A percentile compares a stretch with the other conserved stretches of the same genome.
Evolutionary conservation across 1,140 invertebrate genomes (phyloP).

Genomic region (Hyposmocoma kahamanoa): DNA sequence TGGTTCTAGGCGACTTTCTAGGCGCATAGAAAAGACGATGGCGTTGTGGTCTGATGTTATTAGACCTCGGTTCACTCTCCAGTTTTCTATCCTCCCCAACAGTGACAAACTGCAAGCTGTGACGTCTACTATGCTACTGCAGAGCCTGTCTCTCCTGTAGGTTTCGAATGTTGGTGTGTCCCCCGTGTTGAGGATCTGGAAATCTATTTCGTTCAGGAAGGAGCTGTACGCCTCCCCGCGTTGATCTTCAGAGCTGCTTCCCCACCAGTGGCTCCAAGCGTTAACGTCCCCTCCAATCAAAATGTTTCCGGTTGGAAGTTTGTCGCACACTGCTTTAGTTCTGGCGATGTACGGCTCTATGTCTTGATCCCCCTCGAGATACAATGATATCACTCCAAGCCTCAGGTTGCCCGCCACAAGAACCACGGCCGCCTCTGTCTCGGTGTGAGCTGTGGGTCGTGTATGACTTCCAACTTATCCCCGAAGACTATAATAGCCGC

Average conservation of each 20-base stretch:
- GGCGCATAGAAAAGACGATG: slow-evolving; percentile 3
- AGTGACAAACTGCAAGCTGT: slow-evolving; percentile 18
- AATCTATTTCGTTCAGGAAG: slow-evolving; percentile 17
- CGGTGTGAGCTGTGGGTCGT: slow-evolving; percentile 26
- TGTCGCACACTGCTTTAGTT: background rate
- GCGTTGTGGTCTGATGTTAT: slow-evolving; percentile 18
- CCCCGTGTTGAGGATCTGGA: slow-evolving; percentile 24
- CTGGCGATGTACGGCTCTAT: slow-evolving; percentile 10
- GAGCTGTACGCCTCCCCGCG: slow-evolving; percentile 12
- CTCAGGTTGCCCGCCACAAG: slow-evolving; percentile 7
- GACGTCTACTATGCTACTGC: slow-evolving; percentile 24
- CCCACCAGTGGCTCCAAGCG: slow-evolving; percentile 38
- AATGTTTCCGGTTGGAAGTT: slow-evolving; percentile 11
- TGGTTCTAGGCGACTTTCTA: background rate
- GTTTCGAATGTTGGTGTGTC: slow-evolving; percentile 24
- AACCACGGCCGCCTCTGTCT: slow-evolving; percentile 19
- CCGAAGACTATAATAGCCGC: slow-evolving; percentile 17
- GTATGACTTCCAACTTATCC: slow-evolving; percentile 17
- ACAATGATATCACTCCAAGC: slow-evolving; percentile 23
- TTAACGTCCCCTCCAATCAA: slow-evolving; percentile 31
- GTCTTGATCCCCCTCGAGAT: slow-evolving; percentile 21
- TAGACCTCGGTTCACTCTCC: slow-evolving; percentile 10
- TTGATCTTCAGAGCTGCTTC: slow-evolving; percentile 21
- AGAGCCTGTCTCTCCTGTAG: slow-evolving; percentile 7
- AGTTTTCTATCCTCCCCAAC: slow-evolving; percentile 7